Percentiles rank a stretch among this genome's conserved stretches.
These are phyloP conservation scores for Phalacrocorax carbo DNA, from an alignment of 2,113 vertebrate species.

Conservation along the genomic window DNA sequence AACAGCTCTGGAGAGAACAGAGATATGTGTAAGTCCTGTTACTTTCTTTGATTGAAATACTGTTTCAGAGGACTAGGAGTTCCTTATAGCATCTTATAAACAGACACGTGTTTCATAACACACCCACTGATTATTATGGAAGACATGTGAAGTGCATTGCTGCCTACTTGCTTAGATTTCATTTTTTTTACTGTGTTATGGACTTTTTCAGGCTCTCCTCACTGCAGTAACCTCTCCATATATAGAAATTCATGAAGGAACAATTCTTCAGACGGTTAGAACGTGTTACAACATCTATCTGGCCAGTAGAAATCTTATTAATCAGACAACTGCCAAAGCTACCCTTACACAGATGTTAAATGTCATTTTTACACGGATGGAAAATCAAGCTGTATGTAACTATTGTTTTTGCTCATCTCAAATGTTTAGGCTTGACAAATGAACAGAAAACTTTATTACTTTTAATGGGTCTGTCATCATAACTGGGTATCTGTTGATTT, in stretches of 20 bases:
- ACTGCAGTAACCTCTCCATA: constrained; percentile 94
- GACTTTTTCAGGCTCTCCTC: constrained; percentile 85
- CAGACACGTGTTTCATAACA: background rate
- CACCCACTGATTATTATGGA: background rate
- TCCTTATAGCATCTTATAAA: background rate
- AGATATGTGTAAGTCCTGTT: background rate
- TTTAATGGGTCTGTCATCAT: background rate
- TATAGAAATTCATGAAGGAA: constrained; percentile 97
- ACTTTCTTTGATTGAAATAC: background rate
- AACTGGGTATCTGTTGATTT: background rate
- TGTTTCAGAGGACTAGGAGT: background rate
- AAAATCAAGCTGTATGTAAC: constrained; percentile 90
- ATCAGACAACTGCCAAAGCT: constrained; percentile 98
- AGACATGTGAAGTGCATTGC: background rate
- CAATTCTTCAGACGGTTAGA: constrained; percentile 92
- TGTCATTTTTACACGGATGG: constrained; percentile 97
- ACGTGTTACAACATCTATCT: constrained; percentile 99
- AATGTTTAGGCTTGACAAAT: background rate
- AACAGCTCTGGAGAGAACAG: background rate
- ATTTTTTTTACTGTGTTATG: background rate
- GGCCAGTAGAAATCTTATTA: constrained; percentile 98
- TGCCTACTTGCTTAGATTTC: background rate
- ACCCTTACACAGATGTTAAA: constrained; percentile 98
- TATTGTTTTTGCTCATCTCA: background rate
- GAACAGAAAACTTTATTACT: background rate